Base-by-base conservation (phyloP, 2,113 vertebrate species). In the Hymenochirus boettgeri region DNA sequence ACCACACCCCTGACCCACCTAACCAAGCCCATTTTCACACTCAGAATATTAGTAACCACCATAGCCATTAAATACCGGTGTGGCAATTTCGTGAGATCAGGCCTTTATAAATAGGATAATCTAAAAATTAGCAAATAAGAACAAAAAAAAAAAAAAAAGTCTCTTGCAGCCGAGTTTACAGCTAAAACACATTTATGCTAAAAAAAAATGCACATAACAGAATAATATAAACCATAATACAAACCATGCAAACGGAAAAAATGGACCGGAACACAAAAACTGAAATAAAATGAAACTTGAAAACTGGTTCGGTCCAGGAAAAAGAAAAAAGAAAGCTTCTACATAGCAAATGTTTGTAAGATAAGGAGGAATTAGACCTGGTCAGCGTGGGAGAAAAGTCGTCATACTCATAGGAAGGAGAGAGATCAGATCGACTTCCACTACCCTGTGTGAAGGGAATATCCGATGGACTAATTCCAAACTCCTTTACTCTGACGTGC, bases 401-500 rank as follows among this genome's bases (percentile, higher is more conserved):
- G 79, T 91, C 92, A 74, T 97, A 96, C 85, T 97, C 93, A 77
- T 93, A 96, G 78, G 95, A 90, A 74, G 96, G 96, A 77, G 95
- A 98, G 76, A 94, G 92, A 75, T 98, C 96, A 59, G 93, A 88
- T 77, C 92, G 93, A 73, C 91, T 88, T 58, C 91, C 86, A 48
- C 92, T 90, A 77, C 91, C 85, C 90, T 97, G 95, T 70, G 91
- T 89, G 90, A 98, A 98, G 79, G 96, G 96, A 82, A 98, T 98
- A 81, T 98, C 95, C 66, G 95, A 97, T 57, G 96, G 96, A 84
- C 95, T 98, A 79, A 98, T 98, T 83, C 96, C 96, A 87, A 98
- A 98, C 86, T 98, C 96, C 87, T 98, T 98, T 74, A 98, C 96
- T 90, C 96, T 99, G 91, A 75, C 83, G 83, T 80, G 85, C 81